Percentiles rank a stretch among this genome's conserved stretches.
These are phyloP conservation scores for Yasuhikotakia modesta DNA, from an alignment of 2,797 vertebrate genomes.

Conservation along the genomic window DNA sequence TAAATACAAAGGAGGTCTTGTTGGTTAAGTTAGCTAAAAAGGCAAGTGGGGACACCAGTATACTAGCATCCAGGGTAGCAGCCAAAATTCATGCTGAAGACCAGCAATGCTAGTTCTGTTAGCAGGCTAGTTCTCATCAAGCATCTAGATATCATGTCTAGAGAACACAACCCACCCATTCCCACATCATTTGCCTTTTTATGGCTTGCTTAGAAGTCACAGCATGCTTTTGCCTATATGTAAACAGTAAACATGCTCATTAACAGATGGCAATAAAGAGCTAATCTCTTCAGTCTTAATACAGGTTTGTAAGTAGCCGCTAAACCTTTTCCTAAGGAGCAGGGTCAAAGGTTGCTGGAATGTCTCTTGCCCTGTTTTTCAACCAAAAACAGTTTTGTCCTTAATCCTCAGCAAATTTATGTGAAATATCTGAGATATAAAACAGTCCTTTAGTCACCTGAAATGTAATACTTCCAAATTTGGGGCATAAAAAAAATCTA, in stretches of 20 bases:
- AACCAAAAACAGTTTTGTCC: neutral
- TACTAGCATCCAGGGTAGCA: too few species aligned
- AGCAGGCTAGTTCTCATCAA: slow-evolving; percentile 34
- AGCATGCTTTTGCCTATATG: slow-evolving; percentile 63
- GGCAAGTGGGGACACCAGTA: too few species aligned
- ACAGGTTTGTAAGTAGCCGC: slow-evolving; percentile 45
- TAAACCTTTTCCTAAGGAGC: too few species aligned
- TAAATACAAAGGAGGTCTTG: too few species aligned
- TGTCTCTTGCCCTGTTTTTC: too few species aligned
- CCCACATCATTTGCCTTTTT: slow-evolving; percentile 59
- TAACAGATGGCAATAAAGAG: slow-evolving; percentile 66
- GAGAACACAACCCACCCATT: slow-evolving; percentile 53
- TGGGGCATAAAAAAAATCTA: slow-evolving; percentile 61
- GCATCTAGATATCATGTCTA: slow-evolving; percentile 61
- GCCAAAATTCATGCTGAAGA: too few species aligned
- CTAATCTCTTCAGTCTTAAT: slow-evolving; percentile 61
- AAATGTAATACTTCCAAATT: neutral
- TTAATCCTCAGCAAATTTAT: neutral
- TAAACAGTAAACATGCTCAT: slow-evolving; percentile 74
- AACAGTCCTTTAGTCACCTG: slow-evolving; percentile 3
- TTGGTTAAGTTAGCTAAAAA: too few species aligned
- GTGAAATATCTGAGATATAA: neutral
- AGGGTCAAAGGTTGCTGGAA: slow-evolving; percentile 55
- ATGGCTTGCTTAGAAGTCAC: slow-evolving; percentile 58
- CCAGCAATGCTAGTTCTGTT: slow-evolving; percentile 13